Evolutionary conservation across 2,888 invertebrate species (phyloP), one percentile per base, ranked within the genome.

Genomic region (Ferdinandea cuprea): DNA sequence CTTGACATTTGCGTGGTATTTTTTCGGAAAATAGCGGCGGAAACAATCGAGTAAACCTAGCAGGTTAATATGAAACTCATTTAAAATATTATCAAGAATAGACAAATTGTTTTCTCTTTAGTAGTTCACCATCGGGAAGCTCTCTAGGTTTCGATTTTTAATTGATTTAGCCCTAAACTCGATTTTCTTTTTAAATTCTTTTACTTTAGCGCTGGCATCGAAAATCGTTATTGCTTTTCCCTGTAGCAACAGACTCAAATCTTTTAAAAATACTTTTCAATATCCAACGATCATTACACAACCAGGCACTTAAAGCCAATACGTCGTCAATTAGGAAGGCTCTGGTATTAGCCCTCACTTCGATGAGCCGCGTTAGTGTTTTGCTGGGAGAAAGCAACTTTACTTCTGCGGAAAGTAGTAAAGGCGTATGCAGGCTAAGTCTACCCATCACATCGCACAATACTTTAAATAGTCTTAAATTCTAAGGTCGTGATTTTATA

Each of bases 51-150:
- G 42, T 17, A 42, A 42, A 42, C 42, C 17, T 19, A 44, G 19
- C 42, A 44, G 42, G 42, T 44, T 15, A 8, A 44, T 17, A 17
- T 42, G 42, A 15, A 42, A 42, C 42, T 42, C 42, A 42, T 42
- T 42, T 17, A 42, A 42, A 42, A 42, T 42, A 42, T 42, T 17
- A 3, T 42, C 42, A 13, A 17, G 42, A 40, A 40, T 40, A n/a
- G 8, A 8, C 40, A 40, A 40, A 40, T 40, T 40, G n/a, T 40
- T 40, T 42, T 17, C 42, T 42, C 42, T 42, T 42, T 42, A 13
- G 42, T 42, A 15, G 42, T n/a, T n/a, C n/a, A 7, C 17, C 15
- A 42, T 42, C n/a, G n/a, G n/a, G n/a, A n/a, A n/a, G n/a, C n/a
- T n/a, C n/a, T n/a, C n/a, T n/a, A n/a, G n/a, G n/a, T n/a, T n/a